phyloP scores from a whole-genome alignment of 2,113 vertebrate species.

The Pluvianellus socialis region DNA sequence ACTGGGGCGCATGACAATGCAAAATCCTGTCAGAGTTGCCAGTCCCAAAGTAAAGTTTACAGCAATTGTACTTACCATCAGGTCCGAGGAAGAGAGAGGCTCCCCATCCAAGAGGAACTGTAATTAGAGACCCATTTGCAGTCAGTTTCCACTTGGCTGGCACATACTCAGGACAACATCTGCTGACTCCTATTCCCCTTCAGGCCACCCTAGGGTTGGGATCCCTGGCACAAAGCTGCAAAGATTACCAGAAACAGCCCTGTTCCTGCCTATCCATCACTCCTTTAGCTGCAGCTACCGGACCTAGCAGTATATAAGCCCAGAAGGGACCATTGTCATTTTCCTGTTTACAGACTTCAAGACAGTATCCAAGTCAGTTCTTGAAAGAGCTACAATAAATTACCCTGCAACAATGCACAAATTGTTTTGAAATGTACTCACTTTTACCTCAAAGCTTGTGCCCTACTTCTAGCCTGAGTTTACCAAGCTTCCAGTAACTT shows the following conservation, averaged over 20 bases:
- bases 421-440: background rate
- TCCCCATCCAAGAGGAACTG: slow-evolving; percentile 88
- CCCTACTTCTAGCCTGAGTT: background rate
- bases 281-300: background rate
- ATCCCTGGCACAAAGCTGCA: background rate
- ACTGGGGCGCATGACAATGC: background rate
- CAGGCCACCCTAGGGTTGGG: background rate
- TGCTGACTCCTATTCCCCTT: slow-evolving; percentile 10
- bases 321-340: background rate
- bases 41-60: background rate
- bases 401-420: background rate
- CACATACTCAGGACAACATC: slow-evolving; percentile 17
- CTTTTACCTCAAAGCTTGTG: background rate
- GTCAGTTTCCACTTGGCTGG: slow-evolving; percentile 30
- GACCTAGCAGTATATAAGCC: background rate
- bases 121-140: slow-evolving; percentile 41
- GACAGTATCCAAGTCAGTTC: background rate
- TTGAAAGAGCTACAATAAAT: background rate
- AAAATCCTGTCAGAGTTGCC: background rate
- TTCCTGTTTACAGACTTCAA: background rate
- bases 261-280: background rate
- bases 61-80: slow-evolving; percentile 78
- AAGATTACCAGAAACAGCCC: slow-evolving; percentile 12
- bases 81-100: slow-evolving; percentile 79
- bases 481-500: background rate